Conservation (phyloP, 2,797 vertebrate genomes). For the Oophaga sylvatica region DNA sequence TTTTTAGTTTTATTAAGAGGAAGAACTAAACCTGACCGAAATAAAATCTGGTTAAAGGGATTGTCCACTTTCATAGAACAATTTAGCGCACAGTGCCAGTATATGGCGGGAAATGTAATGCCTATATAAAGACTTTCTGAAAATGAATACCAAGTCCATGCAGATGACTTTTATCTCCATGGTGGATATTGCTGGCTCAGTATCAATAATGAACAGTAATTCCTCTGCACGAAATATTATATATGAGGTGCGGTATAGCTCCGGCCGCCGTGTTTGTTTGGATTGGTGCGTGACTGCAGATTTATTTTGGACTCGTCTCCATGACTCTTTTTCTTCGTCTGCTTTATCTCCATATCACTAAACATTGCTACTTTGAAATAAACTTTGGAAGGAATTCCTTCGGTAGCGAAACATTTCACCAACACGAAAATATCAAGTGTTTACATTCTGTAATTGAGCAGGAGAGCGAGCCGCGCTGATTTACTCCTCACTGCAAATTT, state of each 20-base stretch:
- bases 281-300: neutral
- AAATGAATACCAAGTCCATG: neutral
- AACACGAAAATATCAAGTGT: constrained; percentile 44
- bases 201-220: neutral
- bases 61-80: no score
- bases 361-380: constrained; percentile 43
- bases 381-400: constrained; percentile 57
- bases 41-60: no score
- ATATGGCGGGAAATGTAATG: no score
- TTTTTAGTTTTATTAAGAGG: no score
- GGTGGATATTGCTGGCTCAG: neutral
- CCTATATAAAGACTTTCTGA: neutral
- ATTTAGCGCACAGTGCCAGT: no score
- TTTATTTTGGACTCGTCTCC: neutral
- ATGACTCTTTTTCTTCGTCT: constrained; percentile 22
- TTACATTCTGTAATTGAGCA: constrained; percentile 49
- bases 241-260: constrained; percentile 4
- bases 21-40: no score
- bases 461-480: constrained; percentile 4
- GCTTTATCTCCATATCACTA: constrained; percentile 44
- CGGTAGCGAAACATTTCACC: constrained; percentile 41
- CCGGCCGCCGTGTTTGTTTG: neutral
- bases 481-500: constrained; percentile 12
- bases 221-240: neutral
- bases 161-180: neutral